Evolutionary conservation across 2,113 vertebrate species (phyloP), one percentile per base, ranked within the genome.

Genomic region (Colaptes auratus): DNA sequence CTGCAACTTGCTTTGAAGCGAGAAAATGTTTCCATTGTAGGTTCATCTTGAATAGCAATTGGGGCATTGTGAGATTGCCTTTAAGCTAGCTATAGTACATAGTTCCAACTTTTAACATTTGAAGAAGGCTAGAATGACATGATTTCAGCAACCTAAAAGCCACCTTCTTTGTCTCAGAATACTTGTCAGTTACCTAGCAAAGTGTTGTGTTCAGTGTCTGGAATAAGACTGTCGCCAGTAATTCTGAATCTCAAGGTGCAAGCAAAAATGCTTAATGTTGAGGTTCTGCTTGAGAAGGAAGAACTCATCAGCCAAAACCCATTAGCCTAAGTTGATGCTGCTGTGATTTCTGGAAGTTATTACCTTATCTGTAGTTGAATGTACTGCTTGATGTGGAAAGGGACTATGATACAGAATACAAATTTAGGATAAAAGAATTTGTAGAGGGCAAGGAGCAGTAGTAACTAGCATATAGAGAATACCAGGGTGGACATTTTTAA

Each of bases 321-420:
- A 35, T 84, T 75, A 71, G 25, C 36, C 59, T 94, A 69, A 86
- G 17, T 72, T 42, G 67, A 46, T 82, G 56, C 86, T 95, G 88
- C 79, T 73, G 55, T 78, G 63, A 83, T 85, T 71, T 84, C 63
- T 84, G 46, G 81, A 90, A 89, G 35, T 30, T 11, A 31, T n/a
- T 82, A 77, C 28, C 56, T 88, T 72, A 48, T 73, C 24, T 67
- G 42, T 35, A 74, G 86, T 58, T 96, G 95, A 93, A 80, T 78
- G 74, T 79, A 80, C 20, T 77, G 90, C 50, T 80, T 67, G 87
- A 76, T 79, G 71, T 93, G 77, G 87, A 70, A 86, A 91, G 90
- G 91, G 70, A 69, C 88, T 80, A 70, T 6, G 5, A 65, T 55
- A 70, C 20, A 24, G 94, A 90, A 78, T 25, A 52, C 61, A 83